phyloP scores from a whole-genome alignment of 2,888 invertebrate genomes.

The Camptogramma bilineatum region DNA sequence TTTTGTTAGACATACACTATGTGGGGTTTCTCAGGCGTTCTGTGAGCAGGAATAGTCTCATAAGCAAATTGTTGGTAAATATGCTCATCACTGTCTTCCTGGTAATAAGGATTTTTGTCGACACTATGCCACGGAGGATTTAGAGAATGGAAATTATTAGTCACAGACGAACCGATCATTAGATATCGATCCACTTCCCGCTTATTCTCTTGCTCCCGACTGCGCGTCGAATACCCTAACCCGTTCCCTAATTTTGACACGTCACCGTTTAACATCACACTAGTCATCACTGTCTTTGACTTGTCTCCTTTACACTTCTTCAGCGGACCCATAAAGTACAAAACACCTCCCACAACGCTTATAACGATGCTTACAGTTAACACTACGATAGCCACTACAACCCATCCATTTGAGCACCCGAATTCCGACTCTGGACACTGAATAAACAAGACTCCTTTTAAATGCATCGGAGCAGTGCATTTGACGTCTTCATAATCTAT shows the following conservation, averaged over 20 bases:
- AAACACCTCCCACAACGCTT: conserved; percentile 79
- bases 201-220: conserved; percentile 78
- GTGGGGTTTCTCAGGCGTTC: conserved; percentile 85
- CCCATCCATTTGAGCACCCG: conserved; percentile 87
- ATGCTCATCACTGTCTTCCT: conserved; percentile 81
- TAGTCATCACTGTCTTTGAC: conserved; percentile 83
- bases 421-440: conserved; percentile 87
- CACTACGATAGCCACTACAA: conserved; percentile 83
- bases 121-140: conserved; percentile 83
- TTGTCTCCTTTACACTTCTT: conserved; percentile 83
- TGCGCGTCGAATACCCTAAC: conserved; percentile 78
- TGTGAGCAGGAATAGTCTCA: conserved; percentile 82
- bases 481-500: conserved; percentile 86
- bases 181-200: conserved; percentile 81
- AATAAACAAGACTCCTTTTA: conserved; percentile 80
- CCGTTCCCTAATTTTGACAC: conserved; percentile 82
- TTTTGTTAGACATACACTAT: conserved; percentile 86
- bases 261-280: conserved; percentile 82
- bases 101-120: conserved; percentile 80
- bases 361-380: conserved; percentile 83
- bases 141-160: conserved; percentile 81
- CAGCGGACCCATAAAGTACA: conserved; percentile 81
- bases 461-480: conserved; percentile 86
- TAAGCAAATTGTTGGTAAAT: conserved; percentile 84
- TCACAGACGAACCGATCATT: conserved; percentile 82